Conservation (phyloP, 2,797 vertebrate genomes). For the Trachurus trachurus region DNA sequence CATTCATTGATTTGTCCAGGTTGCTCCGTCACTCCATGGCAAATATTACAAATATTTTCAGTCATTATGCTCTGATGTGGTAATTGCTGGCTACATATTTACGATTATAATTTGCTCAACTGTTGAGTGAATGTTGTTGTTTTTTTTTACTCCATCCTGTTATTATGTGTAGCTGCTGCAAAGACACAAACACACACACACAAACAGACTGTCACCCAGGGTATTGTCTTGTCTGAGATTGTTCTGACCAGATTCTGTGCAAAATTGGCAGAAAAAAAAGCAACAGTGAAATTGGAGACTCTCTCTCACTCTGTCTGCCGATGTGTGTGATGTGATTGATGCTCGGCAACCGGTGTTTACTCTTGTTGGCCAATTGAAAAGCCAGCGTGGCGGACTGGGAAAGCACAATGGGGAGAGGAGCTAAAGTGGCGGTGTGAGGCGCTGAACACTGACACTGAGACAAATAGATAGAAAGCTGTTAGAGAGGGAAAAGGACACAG, state of each 20-base stretch:
- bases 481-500: slow-evolving; percentile 70
- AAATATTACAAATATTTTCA: neutral
- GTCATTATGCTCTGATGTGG: neutral
- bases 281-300: slow-evolving; percentile 73
- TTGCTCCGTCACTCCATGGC: neutral
- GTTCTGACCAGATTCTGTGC: slow-evolving; percentile 54
- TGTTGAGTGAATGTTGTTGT: neutral
- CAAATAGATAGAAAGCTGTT: slow-evolving; percentile 85
- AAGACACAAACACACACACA: slow-evolving; percentile 23
- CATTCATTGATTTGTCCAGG: neutral
- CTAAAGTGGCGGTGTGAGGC: slow-evolving; percentile 79
- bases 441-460: slow-evolving; percentile 80
- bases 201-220: slow-evolving; percentile 26
- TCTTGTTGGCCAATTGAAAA: slow-evolving; percentile 83
- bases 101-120: neutral
- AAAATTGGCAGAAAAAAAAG: slow-evolving; percentile 63
- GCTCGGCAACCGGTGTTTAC: slow-evolving; percentile 83
- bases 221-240: slow-evolving; percentile 54
- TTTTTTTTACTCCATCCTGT: neutral
- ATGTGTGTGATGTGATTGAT: slow-evolving; percentile 82
- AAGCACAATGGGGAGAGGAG: slow-evolving; percentile 77
- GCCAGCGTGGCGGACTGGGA: slow-evolving; percentile 69
- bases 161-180: slow-evolving; percentile 14
- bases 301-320: slow-evolving; percentile 52
- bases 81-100: neutral